Percentiles rank a stretch among this genome's conserved stretches.
These are phyloP conservation scores for Lycodopsis pacificus DNA, from an alignment of 2,797 vertebrate genomes.

Conservation along the genomic window DNA sequence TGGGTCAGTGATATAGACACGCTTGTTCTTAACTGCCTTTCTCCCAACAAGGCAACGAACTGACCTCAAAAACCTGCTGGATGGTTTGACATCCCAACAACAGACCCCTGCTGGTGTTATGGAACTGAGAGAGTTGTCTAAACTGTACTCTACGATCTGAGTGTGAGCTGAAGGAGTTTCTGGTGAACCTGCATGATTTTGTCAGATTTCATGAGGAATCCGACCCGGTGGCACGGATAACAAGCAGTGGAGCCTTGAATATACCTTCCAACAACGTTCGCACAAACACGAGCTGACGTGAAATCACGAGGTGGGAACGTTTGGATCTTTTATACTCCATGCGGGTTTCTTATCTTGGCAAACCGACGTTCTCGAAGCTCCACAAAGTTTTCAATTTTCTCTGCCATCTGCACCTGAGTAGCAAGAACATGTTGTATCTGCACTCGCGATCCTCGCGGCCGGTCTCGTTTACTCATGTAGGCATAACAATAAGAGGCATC, in stretches of 20 bases:
- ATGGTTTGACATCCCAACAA: neutral
- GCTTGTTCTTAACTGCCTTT: slow-evolving; percentile 62
- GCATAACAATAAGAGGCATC: neutral
- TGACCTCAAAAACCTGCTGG: slow-evolving; percentile 28
- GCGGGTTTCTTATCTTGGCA: neutral
- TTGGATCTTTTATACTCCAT: neutral
- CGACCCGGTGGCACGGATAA: neutral
- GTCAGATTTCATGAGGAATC: neutral
- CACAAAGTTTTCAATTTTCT: neutral
- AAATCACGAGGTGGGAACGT: no score
- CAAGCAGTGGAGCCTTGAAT: neutral
- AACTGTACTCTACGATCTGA: neutral
- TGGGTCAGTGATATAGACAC: slow-evolving; percentile 75
- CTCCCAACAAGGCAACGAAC: slow-evolving; percentile 47
- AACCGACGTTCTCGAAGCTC: neutral
- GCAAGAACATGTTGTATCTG: neutral
- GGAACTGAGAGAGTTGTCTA: neutral
- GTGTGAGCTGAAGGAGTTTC: neutral
- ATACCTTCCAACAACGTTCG: no score
- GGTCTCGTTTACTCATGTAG: neutral
- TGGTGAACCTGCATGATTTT: neutral
- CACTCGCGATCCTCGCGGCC: neutral
- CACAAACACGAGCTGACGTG: no score
- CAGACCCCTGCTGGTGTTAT: neutral
- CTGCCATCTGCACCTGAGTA: neutral